Percentiles rank a stretch among this genome's conserved stretches.
These are phyloP conservation scores for Callithrix jacchus DNA, from an alignment of 2,113 vertebrate genomes.

Conservation along the genomic window DNA sequence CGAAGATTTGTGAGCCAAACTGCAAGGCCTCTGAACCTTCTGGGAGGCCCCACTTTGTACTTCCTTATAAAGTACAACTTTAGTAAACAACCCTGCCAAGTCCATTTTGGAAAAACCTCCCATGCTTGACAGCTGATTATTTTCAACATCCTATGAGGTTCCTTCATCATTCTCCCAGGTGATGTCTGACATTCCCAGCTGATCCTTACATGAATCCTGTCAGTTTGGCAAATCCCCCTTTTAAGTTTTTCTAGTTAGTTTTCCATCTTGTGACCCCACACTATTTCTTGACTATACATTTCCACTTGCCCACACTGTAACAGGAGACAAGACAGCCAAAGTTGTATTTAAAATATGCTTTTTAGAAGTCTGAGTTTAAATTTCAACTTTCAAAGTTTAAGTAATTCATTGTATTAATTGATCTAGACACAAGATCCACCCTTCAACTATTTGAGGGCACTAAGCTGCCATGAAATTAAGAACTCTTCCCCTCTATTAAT, in stretches of 20 bases:
- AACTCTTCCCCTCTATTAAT: too few species aligned
- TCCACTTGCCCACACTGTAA: neutral
- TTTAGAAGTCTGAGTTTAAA: neutral
- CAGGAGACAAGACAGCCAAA: too few species aligned
- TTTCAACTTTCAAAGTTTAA: neutral
- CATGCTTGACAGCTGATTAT: neutral
- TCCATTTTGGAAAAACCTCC: neutral
- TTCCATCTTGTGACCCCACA: neutral
- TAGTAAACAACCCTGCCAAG: neutral
- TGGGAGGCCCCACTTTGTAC: neutral
- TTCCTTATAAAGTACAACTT: neutral
- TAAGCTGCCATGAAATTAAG: too few species aligned
- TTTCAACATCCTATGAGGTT: neutral
- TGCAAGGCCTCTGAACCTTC: neutral
- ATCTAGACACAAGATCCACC: neutral
- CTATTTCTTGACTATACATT: neutral
- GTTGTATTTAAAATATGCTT: neutral
- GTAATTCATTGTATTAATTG: neutral
- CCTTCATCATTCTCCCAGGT: neutral
- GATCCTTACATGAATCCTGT: neutral
- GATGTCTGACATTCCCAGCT: neutral
- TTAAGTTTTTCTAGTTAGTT: neutral
- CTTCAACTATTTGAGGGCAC: neutral
- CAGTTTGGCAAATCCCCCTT: neutral
- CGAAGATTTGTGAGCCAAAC: neutral